These are phyloP conservation scores for Symphodus melops DNA, from an alignment of 2,113 vertebrate genomes.

Conservation along the genomic window DNA sequence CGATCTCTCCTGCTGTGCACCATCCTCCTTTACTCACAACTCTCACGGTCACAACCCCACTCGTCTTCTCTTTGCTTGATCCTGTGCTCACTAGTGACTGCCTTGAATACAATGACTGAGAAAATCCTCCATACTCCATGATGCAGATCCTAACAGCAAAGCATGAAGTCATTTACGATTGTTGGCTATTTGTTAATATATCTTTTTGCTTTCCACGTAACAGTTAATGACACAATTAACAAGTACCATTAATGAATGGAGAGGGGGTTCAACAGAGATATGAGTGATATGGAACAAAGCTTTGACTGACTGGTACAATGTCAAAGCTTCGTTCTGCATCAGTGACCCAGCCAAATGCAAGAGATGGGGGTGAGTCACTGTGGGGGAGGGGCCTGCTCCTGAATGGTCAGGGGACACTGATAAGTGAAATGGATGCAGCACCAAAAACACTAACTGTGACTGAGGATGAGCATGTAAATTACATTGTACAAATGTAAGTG, in stretches of 20 bases:
- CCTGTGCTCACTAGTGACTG: conserved; percentile 55
- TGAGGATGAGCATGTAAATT: conserved; percentile 31
- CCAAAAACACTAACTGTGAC: conserved; percentile 57
- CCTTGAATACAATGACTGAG: conserved; percentile 47
- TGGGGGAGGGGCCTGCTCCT: conserved; percentile 79
- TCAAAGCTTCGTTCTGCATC: conserved; percentile 83
- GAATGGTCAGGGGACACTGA: conserved; percentile 78
- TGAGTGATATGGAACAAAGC: conserved; percentile 68
- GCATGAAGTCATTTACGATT: conserved; percentile 20
- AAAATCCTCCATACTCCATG: conserved; percentile 25
- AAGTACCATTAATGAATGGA: conserved; percentile 61
- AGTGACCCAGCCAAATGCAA: conserved; percentile 78
- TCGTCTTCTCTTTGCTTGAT: conserved; percentile 72
- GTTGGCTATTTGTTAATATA: background rate
- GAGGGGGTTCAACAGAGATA: conserved; percentile 54
- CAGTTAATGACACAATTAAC: conserved; percentile 36
- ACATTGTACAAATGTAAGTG: background rate
- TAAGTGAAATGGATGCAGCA: conserved; percentile 75
- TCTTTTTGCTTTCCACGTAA: conserved; percentile 27
- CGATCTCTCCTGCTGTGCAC: conserved; percentile 82
- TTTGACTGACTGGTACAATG: conserved; percentile 83
- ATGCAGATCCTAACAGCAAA: conserved; percentile 29
- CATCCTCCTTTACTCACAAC: conserved; percentile 78
- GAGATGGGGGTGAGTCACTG: conserved; percentile 79
- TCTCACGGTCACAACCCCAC: conserved; percentile 80